Base-by-base conservation (phyloP, 2,888 invertebrate genomes). In the Oscheius onirici region DNA sequence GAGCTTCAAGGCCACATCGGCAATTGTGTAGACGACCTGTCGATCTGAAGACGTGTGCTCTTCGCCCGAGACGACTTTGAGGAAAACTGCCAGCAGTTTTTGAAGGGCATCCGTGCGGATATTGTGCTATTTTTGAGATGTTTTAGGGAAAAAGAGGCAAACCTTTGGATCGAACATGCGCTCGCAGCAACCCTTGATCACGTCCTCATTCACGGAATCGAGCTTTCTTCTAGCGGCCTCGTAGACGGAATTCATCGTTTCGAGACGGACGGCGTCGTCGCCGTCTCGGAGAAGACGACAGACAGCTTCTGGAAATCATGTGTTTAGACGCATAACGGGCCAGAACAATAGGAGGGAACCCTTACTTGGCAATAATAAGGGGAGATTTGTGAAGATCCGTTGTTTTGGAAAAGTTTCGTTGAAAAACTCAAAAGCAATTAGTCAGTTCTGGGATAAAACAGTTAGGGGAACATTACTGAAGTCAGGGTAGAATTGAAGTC, bases 141-240 rank as follows among this genome's bases (percentile, higher is more conserved):
- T n/a, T n/a, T n/a, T n/a, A n/a, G n/a, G n/a, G 20, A 74, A 54
- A 40, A 20, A 46, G 20, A 17, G 51, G 40, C 40, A 57, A 11
- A 26, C 72, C 74, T 78, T 69, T 13, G 71, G 72, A 49, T 80
- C 80, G 1, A 49, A 49, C 66, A 80, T 68, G 41, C 75, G 61
- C 10, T 73, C 72, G 13, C 73, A 73, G 49, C 77, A 77, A 11
- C 55, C 51, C 55, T 61, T 69, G 13, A 80, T 70, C 46, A 80
- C 46, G n/a, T 68, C 68, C 26, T 80, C 80, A 65, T 76, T 80
- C n/a, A 80, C 71, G 5, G 73, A 74, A 43, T 80, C 80, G 11
- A 80, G 54, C 65, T 72, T 76, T n/a, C 44, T 46, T 67, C 74
- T 73, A 3, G 80, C 78, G 6, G 77, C 73, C 20, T 72, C 65